Evolutionary conservation across 2,113 vertebrate genomes (phyloP).

Genomic region (Puma concolor): DNA sequence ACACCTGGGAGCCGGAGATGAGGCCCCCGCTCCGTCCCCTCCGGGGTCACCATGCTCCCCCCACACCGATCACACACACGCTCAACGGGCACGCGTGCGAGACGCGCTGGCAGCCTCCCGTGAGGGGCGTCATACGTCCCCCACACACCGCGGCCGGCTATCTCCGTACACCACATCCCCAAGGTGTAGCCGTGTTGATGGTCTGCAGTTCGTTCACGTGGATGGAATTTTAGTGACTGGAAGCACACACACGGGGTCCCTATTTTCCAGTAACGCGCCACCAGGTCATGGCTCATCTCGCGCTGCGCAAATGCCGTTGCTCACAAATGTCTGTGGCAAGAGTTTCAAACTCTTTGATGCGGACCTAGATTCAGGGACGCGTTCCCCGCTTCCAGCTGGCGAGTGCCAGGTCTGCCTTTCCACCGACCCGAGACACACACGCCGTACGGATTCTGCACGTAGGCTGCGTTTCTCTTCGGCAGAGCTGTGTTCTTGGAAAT

Average conservation of each 20-base stretch:
- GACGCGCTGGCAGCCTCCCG: accelerated
- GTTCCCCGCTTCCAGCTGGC: accelerated
- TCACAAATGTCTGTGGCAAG: no score
- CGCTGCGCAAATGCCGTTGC: neutral
- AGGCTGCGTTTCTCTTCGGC: neutral
- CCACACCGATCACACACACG: accelerated
- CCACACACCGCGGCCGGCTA: accelerated
- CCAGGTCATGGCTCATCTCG: neutral
- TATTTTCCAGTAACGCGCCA: neutral
- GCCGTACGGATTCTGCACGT: accelerated
- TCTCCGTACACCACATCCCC: neutral
- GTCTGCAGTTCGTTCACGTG: neutral
- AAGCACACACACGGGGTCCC: no score
- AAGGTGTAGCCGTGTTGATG: accelerated
- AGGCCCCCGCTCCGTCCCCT: neutral
- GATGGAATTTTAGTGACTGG: accelerated
- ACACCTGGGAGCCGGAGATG: neutral
- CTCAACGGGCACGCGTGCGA: accelerated
- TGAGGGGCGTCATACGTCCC: neutral
- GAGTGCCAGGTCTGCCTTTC: accelerated
- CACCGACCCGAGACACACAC: accelerated
- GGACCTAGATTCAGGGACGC: neutral
- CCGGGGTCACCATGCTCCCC: neutral
- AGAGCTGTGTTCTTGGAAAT: neutral
- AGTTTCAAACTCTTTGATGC: no score